Evolutionary conservation across 2,888 invertebrate species (phyloP).

Genomic region (Nymphalis urticae): DNA sequence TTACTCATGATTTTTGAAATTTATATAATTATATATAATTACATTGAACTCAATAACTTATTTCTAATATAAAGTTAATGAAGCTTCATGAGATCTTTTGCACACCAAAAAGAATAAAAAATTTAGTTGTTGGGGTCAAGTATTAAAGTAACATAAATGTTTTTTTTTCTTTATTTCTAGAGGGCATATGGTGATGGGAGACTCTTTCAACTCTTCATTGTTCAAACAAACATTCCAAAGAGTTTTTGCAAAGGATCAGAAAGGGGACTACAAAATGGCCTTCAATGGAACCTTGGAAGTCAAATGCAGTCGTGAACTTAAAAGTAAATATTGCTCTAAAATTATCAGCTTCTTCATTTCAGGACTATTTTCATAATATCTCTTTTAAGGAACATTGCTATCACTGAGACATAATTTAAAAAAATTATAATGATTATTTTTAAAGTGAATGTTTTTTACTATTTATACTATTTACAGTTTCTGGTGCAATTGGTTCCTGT

Average conservation of each 20-base stretch:
- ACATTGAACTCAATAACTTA: too few relatives aligned
- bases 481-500: slow-evolving; percentile 98
- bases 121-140: too few relatives aligned
- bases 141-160: background rate
- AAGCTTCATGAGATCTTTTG: too few relatives aligned
- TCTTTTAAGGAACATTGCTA: too few relatives aligned
- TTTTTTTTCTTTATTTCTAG: slow-evolving; percentile 72
- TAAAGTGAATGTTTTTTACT: background rate
- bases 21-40: too few relatives aligned
- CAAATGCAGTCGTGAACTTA: slow-evolving; percentile 97
- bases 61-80: too few relatives aligned
- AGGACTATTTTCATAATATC: background rate
- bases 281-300: slow-evolving; percentile 98
- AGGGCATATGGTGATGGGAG: slow-evolving; percentile 99
- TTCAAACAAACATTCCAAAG: slow-evolving; percentile 99
- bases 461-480: slow-evolving; percentile 78
- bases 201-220: slow-evolving; percentile 98
- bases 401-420: too few relatives aligned
- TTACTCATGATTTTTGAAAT: too few relatives aligned
- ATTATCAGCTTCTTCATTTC: background rate
- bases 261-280: slow-evolving; percentile 97
- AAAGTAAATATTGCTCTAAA: slow-evolving; percentile 77
- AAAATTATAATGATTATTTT: too few relatives aligned
- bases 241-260: slow-evolving; percentile 95
- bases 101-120: too few relatives aligned